Conservation (phyloP, 2,888 invertebrate species). For the Drosophila limbata region DNA sequence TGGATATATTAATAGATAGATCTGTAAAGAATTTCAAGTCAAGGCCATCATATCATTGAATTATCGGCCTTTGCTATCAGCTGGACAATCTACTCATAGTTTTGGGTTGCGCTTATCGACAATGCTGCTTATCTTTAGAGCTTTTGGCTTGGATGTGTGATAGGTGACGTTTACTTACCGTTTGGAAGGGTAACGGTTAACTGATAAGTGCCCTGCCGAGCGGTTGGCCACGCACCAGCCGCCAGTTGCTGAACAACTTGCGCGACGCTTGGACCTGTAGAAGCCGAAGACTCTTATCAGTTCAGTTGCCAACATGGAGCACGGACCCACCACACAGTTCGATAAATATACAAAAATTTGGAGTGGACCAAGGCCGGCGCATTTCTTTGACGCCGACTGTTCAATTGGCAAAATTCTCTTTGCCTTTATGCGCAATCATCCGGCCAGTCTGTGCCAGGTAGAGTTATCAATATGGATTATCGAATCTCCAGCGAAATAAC, state of each 20-base stretch:
- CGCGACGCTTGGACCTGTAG: conserved; percentile 52
- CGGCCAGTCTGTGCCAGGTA: conserved; percentile 79
- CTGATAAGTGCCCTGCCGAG: conserved; percentile 47
- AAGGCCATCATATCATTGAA: conserved; percentile 26
- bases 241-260: conserved; percentile 61
- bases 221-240: conserved; percentile 33
- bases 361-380: conserved; percentile 81
- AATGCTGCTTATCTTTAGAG: conserved; percentile 42
- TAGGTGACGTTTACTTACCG: conserved; percentile 67
- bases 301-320: conserved; percentile 73
- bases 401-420: conserved; percentile 82
- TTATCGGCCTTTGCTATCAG: conserved; percentile 25
- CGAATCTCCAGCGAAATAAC: background rate
- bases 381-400: conserved; percentile 81
- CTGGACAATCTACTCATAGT: conserved; percentile 22
- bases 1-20: background rate
- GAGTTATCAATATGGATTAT: background rate
- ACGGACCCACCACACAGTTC: conserved; percentile 69
- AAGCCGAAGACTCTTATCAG: conserved; percentile 57
- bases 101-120: conserved; percentile 43
- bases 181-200: conserved; percentile 57
- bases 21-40: conserved; percentile 12
- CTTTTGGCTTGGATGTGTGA: conserved; percentile 45
- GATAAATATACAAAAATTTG: conserved; percentile 83
- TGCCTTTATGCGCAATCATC: conserved; percentile 82